These are phyloP conservation scores for Perccottus glenii DNA, from an alignment of 2,113 vertebrate genomes.

Conservation along the genomic window DNA sequence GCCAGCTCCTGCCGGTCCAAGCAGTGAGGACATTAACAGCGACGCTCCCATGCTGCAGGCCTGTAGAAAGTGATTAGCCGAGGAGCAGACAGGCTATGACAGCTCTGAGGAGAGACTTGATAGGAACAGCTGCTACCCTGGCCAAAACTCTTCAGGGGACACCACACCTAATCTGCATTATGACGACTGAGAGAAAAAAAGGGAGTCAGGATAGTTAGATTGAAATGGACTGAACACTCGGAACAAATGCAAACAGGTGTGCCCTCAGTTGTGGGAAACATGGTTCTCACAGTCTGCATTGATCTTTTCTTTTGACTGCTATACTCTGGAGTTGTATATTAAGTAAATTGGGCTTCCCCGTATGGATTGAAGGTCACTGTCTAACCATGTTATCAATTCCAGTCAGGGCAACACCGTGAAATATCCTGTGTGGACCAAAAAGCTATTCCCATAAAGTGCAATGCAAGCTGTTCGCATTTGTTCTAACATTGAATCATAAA, in stretches of 20 bases:
- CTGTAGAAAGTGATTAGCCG: slow-evolving; percentile 70
- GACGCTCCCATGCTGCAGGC: slow-evolving; percentile 49
- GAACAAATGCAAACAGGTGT: background rate
- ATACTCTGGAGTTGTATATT: no score
- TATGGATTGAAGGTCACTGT: background rate
- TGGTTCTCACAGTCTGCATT: no score
- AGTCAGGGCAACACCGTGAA: no score
- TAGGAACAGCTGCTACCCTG: slow-evolving; percentile 72
- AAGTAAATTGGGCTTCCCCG: no score
- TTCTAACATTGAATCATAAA: no score
- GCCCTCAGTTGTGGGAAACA: background rate
- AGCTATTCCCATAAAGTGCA: no score
- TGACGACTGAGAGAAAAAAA: slow-evolving; percentile 33
- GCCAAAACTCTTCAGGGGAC: slow-evolving; percentile 54
- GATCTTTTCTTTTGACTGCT: no score
- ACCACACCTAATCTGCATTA: slow-evolving; percentile 52
- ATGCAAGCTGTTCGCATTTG: no score
- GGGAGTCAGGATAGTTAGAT: slow-evolving; percentile 13
- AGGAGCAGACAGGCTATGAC: slow-evolving; percentile 69
- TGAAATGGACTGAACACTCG: slow-evolving; percentile 12
- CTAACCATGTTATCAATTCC: no score
- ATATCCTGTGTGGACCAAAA: no score
- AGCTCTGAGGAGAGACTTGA: slow-evolving; percentile 69
- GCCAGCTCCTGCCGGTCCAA: slow-evolving; percentile 20
- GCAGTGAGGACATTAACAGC: slow-evolving; percentile 53